These are phyloP conservation scores for Caenorhabditis inopinata DNA, from an alignment of 1,140 invertebrate species.

Conservation along the genomic window DNA sequence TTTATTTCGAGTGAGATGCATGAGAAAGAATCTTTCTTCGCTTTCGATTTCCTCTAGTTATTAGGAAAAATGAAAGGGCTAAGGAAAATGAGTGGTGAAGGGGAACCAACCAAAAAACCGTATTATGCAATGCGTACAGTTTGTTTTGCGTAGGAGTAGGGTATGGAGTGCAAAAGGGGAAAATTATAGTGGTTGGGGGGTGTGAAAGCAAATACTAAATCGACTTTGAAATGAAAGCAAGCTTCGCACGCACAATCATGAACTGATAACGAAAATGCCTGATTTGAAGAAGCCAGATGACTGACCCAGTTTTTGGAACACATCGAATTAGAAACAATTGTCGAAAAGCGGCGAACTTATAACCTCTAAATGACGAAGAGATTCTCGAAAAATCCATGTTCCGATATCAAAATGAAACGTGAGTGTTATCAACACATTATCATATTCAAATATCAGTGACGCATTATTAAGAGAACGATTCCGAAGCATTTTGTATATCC, in stretches of 20 bases:
- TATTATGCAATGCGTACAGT: constrained; percentile 24
- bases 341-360: no score
- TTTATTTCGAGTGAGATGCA: neutral
- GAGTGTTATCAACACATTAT: neutral
- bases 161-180: constrained; percentile 16
- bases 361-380: no score
- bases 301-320: constrained; percentile 16
- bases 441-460: constrained; percentile 25
- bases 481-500: constrained; percentile 15
- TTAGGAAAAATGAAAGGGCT: neutral
- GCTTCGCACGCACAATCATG: constrained; percentile 25
- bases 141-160: constrained; percentile 1
- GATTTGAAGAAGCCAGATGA: neutral
- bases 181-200: neutral
- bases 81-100: neutral
- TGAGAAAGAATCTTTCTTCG: constrained; percentile 7
- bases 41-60: neutral
- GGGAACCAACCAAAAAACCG: neutral
- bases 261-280: constrained; percentile 15
- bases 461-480: neutral
- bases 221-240: constrained; percentile 1
- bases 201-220: constrained; percentile 20
- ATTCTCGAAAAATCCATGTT: no score
- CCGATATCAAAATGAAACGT: neutral
- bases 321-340: neutral